phyloP scores from a whole-genome alignment of 2,888 invertebrate species.

The Andrena haemorrhoa region DNA sequence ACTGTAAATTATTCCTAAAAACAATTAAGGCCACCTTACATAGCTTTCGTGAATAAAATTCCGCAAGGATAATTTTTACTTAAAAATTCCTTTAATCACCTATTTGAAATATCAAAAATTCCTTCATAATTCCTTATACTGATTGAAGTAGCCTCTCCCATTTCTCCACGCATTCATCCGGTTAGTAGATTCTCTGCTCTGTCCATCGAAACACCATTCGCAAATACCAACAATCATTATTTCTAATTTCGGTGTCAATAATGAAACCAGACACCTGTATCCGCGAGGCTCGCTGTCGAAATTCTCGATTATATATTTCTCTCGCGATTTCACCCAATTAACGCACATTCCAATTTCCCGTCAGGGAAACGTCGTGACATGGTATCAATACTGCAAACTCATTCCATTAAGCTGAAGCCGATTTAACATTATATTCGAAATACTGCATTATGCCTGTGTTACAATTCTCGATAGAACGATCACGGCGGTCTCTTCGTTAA shows the following conservation, averaged over 20 bases:
- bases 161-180: background rate
- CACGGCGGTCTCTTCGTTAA: no score
- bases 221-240: background rate
- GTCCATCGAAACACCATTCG: background rate
- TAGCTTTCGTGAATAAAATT: no score
- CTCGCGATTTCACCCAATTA: constrained; percentile 17
- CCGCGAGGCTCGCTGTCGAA: background rate
- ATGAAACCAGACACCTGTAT: constrained; percentile 4
- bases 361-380: background rate
- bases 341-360: constrained; percentile 12
- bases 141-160: background rate
- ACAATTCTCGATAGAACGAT: background rate
- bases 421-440: constrained; percentile 2
- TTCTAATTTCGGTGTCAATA: background rate
- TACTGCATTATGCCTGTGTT: background rate
- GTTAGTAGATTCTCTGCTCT: background rate
- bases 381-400: constrained; percentile 6
- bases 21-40: no score
- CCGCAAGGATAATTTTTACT: no score
- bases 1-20: no score
- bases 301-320: constrained; percentile 10
- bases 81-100: no score
- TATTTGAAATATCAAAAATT: no score
- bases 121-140: background rate
- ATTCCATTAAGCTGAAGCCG: background rate